Evolutionary conservation across 1,140 invertebrate species (phyloP).

Genomic region (Notospermus geniculatus): DNA sequence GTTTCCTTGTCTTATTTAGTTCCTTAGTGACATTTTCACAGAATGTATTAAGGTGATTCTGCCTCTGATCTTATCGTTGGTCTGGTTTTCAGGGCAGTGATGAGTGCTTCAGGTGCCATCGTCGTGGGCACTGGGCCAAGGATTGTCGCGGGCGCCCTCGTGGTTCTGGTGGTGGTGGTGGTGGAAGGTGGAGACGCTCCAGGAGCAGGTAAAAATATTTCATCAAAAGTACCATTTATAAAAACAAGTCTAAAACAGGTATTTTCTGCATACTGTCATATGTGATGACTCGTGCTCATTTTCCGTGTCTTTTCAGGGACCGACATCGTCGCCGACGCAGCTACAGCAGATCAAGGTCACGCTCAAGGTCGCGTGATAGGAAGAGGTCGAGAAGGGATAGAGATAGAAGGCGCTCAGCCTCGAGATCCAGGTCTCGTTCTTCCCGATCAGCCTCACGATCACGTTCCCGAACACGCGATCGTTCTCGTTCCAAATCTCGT

Average conservation of each 20-base stretch:
- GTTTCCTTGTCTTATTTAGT: too few species aligned
- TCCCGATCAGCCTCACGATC: slow-evolving; percentile 23
- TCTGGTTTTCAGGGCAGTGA: slow-evolving; percentile 42
- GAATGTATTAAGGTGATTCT: slow-evolving; percentile 15
- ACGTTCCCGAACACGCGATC: too few species aligned
- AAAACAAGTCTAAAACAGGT: too few species aligned
- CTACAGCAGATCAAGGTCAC: slow-evolving; percentile 17
- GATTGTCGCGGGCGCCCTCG: slow-evolving; percentile 56
- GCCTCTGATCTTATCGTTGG: neutral
- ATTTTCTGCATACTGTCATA: too few species aligned
- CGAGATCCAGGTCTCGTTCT: slow-evolving; percentile 20
- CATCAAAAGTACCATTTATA: neutral
- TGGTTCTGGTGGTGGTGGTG: too few species aligned
- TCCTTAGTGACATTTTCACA: too few species aligned
- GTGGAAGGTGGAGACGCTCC: slow-evolving; percentile 24
- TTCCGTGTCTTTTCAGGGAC: neutral
- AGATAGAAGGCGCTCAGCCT: neutral
- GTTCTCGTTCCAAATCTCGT: slow-evolving; percentile 18
- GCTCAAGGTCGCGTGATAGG: neutral
- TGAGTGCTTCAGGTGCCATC: slow-evolving; percentile 56
- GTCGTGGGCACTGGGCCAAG: slow-evolving; percentile 55
- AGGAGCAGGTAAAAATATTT: slow-evolving; percentile 15
- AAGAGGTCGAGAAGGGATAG: too few species aligned
- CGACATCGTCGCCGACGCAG: too few species aligned
- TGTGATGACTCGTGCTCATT: neutral